phyloP scores from a whole-genome alignment of 2,113 vertebrate species.

The Atractosteus spatula region DNA sequence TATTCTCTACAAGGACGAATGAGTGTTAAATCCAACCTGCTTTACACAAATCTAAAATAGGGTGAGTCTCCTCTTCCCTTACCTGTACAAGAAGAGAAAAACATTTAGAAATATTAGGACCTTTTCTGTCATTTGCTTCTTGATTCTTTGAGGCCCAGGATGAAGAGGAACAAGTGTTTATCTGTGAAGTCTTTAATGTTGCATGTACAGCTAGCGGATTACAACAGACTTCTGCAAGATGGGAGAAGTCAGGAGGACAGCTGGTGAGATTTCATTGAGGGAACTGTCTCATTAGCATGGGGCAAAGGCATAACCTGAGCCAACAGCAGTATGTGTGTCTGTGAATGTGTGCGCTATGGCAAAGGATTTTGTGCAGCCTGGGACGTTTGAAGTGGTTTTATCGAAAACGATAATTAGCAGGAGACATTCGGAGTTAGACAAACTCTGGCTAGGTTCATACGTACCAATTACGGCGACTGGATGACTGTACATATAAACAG shows the following conservation, averaged over 20 bases:
- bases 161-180: not conserved
- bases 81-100: too few species aligned
- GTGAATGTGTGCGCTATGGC: too few species aligned
- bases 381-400: conserved; percentile 5
- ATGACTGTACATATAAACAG: not conserved
- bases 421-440: not conserved
- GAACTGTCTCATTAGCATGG: not conserved
- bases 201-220: not conserved
- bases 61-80: too few species aligned
- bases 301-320: not conserved
- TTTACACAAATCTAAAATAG: too few species aligned
- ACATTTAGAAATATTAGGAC: too few species aligned
- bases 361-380: too few species aligned
- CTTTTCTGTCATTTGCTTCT: too few species aligned
- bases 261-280: not conserved
- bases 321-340: too few species aligned
- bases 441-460: not conserved
- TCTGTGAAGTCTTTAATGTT: not conserved
- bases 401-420: not conserved
- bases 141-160: not conserved
- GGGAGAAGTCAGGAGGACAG: not conserved
- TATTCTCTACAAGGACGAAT: too few species aligned
- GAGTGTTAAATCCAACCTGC: too few species aligned
- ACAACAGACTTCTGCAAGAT: not conserved
- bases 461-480: not conserved